Base-by-base conservation (phyloP, 1,140 invertebrate genomes). In the Drosophila pandora region DNA sequence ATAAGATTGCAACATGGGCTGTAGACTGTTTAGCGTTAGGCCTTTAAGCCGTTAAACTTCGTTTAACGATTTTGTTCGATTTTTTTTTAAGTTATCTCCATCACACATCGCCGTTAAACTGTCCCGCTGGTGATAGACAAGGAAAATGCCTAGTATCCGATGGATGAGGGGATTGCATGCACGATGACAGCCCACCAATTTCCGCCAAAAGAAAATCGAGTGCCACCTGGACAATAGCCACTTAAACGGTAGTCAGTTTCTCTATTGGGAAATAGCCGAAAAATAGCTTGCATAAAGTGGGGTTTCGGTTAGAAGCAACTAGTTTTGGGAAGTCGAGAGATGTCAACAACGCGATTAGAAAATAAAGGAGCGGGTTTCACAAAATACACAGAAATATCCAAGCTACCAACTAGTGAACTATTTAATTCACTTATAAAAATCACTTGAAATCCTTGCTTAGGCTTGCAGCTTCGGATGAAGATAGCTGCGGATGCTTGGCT, bases 331-430 rank as follows among this genome's bases (percentile, higher is more conserved):
- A 53, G 13, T 13, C 70, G 22, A 34, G 32, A 57, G 65, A 69
- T 69, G 63, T 69, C 63, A 69, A 68, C 63, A 47, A 57, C 37
- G 65, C 65, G 64, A 57, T 69, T 48, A 69, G 63, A 73, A 55
- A 55, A 63, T 43, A 69, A 63, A 41, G 43, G 56, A 71, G 68
- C 47, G 34, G 28, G 28, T 48, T 45, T n/a, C 25, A 28, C 25
- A 28, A 28, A 28, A 28, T 28, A 28, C 25, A 7, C 25, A 28
- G 25, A 28, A 28, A 28, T 28, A 28, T 28, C 25, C 4, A 28
- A 28, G 5, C 25, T 28, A 28, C 0, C 25, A 28, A 28, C 25
- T 6, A 6, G 3, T 28, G 7, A 28, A 28, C 7, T 28, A 7
- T 28, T 28, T 4, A 28, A 7, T 28, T 28, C 25, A 28, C 25